Conservation (phyloP, 2,113 vertebrate species). For the Gopherus evgoodei region DNA sequence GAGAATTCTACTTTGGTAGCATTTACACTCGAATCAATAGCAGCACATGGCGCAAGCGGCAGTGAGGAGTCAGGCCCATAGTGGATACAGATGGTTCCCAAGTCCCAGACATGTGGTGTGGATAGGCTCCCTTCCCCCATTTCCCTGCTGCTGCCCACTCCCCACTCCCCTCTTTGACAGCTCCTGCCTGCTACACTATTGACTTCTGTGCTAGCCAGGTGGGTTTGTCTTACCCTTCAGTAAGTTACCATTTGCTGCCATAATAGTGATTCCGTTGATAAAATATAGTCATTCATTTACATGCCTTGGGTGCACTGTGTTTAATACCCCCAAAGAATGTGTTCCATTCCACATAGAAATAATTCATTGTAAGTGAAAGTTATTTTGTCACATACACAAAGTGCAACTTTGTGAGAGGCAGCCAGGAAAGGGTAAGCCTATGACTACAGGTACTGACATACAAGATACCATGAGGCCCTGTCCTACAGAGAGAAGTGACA, state of each 20-base stretch:
- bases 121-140: neutral
- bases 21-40: neutral
- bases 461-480: neutral
- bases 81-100: neutral
- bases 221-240: neutral
- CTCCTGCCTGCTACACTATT: neutral
- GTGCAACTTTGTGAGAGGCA: neutral
- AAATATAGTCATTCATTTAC: neutral
- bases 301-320: neutral
- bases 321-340: neutral
- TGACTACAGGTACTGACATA: neutral
- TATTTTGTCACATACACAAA: neutral
- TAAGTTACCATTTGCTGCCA: neutral
- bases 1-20: neutral
- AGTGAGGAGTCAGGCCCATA: neutral
- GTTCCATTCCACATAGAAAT: neutral
- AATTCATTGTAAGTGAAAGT: neutral
- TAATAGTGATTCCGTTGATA: neutral
- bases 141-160: neutral
- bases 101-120: neutral
- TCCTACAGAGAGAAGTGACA: neutral
- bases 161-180: neutral
- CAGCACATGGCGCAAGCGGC: neutral
- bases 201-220: neutral
- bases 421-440: neutral